Evolutionary conservation across 2,797 vertebrate species (phyloP).

Genomic region (Parauchenoglanis ngamensis): DNA sequence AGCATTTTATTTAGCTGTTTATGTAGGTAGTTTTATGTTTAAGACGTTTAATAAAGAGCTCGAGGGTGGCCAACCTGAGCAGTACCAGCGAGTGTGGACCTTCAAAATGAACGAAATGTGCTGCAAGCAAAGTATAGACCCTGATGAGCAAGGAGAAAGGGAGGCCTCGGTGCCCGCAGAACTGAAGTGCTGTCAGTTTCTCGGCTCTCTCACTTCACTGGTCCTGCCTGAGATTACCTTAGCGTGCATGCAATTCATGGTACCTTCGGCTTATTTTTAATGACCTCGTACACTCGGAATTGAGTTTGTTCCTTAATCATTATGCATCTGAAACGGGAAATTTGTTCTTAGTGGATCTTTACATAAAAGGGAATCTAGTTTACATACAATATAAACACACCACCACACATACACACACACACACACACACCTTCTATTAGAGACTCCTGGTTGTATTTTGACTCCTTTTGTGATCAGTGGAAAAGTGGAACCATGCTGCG

Average conservation of each 20-base stretch:
- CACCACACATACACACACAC: slow-evolving; percentile 45
- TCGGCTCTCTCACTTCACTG: background rate
- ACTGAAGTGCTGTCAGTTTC: background rate
- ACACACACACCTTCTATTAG: slow-evolving; percentile 27
- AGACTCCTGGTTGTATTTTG: slow-evolving; percentile 45
- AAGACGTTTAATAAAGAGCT: background rate
- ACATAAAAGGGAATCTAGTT: background rate
- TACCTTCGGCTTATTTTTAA: no score
- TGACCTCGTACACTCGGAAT: no score
- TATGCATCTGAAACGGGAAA: background rate
- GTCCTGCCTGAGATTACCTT: no score
- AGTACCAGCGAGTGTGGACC: background rate
- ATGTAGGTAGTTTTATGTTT: background rate
- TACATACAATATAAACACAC: slow-evolving; percentile 49
- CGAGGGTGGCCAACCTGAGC: background rate
- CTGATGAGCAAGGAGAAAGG: background rate
- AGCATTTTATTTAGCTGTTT: background rate
- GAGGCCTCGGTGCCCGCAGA: background rate
- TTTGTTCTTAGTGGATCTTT: slow-evolving; percentile 43
- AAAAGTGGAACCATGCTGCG: slow-evolving; percentile 28
- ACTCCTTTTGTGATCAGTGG: slow-evolving; percentile 47
- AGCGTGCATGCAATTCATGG: background rate
- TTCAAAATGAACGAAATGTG: background rate
- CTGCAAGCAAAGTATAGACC: background rate
- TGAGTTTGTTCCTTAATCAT: background rate